Conservation (phyloP, 2,797 vertebrate genomes). For the Cuniculus paca region DNA sequence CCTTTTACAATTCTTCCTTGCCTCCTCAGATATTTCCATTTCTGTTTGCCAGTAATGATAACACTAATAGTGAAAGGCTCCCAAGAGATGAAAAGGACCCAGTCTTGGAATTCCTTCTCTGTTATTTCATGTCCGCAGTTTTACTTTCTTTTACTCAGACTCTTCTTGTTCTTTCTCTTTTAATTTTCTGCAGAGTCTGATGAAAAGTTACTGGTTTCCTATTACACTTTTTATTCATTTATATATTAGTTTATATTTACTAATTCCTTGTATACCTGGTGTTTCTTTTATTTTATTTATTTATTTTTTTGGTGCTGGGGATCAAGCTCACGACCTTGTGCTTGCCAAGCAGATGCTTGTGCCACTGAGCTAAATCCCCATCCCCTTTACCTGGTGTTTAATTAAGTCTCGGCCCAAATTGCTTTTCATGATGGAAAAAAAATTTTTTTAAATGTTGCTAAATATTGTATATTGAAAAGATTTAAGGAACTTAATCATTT, state of each 20-base stretch:
- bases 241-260: not conserved
- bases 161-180: not conserved
- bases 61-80: not conserved
- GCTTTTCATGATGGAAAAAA: not conserved
- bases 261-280: not conserved
- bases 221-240: not conserved
- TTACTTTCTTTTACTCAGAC: not conserved
- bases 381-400: not conserved
- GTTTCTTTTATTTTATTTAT: too few relatives aligned
- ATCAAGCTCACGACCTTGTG: too few relatives aligned
- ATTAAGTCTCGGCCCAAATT: not conserved
- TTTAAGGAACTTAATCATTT: not conserved
- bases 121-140: not conserved
- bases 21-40: not conserved
- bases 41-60: not conserved
- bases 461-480: not conserved
- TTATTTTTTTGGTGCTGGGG: too few relatives aligned
- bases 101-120: not conserved
- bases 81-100: not conserved
- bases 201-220: not conserved
- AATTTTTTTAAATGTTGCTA: not conserved
- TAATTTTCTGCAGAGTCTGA: not conserved
- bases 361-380: too few relatives aligned
- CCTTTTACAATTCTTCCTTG: not conserved
- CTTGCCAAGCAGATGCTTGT: too few relatives aligned